phyloP scores from a whole-genome alignment of 2,797 vertebrate genomes.

The Delichon dasypus region DNA sequence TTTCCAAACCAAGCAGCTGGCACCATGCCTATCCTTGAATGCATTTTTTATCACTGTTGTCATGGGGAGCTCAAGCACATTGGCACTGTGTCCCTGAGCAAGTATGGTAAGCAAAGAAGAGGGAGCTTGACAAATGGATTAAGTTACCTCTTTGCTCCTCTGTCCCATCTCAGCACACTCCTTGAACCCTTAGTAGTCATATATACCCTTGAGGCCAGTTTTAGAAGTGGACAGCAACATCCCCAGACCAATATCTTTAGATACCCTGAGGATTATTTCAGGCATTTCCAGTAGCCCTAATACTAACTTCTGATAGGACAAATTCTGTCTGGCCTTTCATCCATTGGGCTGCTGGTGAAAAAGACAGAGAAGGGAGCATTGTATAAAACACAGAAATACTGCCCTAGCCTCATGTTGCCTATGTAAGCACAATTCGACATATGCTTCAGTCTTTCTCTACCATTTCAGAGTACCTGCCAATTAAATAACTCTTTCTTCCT shows the following conservation, averaged over 20 bases:
- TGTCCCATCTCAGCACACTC: background rate
- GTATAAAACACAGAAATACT: background rate
- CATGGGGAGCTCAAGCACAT: background rate
- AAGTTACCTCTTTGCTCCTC: background rate
- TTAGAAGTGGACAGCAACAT: background rate
- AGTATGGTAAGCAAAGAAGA: background rate
- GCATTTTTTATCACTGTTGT: background rate
- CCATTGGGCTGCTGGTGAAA: background rate
- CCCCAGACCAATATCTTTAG: background rate
- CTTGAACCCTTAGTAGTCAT: background rate
- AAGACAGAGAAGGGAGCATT: background rate
- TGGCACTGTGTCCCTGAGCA: rapidly evolving
- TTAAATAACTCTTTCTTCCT: background rate
- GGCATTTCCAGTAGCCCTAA: background rate
- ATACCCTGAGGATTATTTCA: background rate
- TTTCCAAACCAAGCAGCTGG: background rate
- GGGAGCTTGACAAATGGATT: background rate
- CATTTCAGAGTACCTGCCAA: background rate
- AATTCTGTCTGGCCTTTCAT: background rate
- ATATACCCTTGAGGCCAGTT: background rate
- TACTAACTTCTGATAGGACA: background rate
- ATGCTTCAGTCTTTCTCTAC: background rate
- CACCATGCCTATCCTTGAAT: background rate
- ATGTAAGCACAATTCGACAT: background rate
- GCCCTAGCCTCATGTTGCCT: background rate